Percentiles rank a stretch among this genome's conserved stretches.
These are phyloP conservation scores for Epinephelus malabaricus DNA, from an alignment of 2,797 vertebrate species.

Conservation along the genomic window DNA sequence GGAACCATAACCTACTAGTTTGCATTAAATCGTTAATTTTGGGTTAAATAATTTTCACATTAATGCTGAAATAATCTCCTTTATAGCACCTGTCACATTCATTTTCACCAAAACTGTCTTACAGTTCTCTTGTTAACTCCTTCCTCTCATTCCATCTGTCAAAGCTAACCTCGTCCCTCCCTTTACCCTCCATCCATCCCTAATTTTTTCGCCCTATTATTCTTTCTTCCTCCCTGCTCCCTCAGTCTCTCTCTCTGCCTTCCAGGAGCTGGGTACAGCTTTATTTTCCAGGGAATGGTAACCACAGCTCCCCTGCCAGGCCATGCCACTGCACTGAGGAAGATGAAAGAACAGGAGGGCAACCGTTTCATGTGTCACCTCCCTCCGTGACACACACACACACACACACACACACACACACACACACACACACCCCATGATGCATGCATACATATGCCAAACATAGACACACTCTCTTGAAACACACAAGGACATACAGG, in stretches of 20 bases:
- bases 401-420: conserved; percentile 6
- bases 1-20: not conserved
- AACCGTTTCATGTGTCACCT: conserved; percentile 81
- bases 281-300: conserved; percentile 70
- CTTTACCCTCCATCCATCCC: not conserved
- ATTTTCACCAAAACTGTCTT: not conserved
- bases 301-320: conserved; percentile 72
- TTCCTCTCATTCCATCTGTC: not conserved
- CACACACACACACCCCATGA: not conserved
- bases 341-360: conserved; percentile 85
- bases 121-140: not conserved
- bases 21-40: too few relatives aligned
- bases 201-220: conserved; percentile 4
- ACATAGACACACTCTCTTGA: conserved; percentile 33
- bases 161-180: not conserved
- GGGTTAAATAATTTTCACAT: not conserved
- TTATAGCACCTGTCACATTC: not conserved
- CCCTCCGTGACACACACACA: conserved; percentile 45
- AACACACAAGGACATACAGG: conserved; percentile 14
- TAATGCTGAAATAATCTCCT: not conserved
- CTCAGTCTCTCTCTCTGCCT: conserved; percentile 3
- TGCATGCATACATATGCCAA: conserved; percentile 43
- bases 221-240: conserved; percentile 6
- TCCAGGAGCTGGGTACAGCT: conserved; percentile 59
- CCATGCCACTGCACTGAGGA: conserved; percentile 73